Base-by-base conservation (phyloP, 1,140 invertebrate species). In the Lysiphlebus fabarum region DNA sequence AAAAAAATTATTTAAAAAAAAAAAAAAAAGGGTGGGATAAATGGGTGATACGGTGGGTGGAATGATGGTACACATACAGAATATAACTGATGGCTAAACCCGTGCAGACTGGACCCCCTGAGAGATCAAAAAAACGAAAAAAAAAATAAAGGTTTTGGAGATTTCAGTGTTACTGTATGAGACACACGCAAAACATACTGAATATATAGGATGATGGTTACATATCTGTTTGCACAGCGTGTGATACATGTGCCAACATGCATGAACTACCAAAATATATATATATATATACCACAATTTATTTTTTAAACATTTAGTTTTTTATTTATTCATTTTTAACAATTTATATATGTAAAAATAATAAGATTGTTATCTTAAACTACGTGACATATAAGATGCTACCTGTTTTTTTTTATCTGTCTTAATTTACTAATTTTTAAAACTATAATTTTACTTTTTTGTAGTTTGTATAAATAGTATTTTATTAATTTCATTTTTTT, bases 241-340 rank as follows among this genome's bases (percentile, higher is more conserved):
- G 72, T 65, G 75, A 76, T 77, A 77, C 75, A 77, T 76, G 73
- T 76, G 73, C 72, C 68, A 0, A 26, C 64, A 69, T 68, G 69
- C 61, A 69, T 51, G 49, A 51, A 51, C 17, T 26, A 26, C 17
- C 17, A 26, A 26, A n/a, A n/a, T n/a, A n/a, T n/a, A n/a, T n/a
- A 26, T 26, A 26, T 26, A 26, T 4, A 26, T 26, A 26, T 26
- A 26, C 17, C 17, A 26, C 17, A 26, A 26, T 26, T 26, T 26
- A 4, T 26, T 26, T 26, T 26, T 26, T 26, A 2, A 1, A n/a
- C n/a, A n/a, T n/a, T 26, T 26, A 1, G 17, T 1, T 26, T 26
- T 2, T 26, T 26, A 26, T 26, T 26, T 2, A 2, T 26, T 26
- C 4, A 2, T 1, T 26, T 26, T 26, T 4, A 26, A 26, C 17